Base-by-base conservation (phyloP, 1,140 invertebrate species). In the Trichoplusia ni region DNA sequence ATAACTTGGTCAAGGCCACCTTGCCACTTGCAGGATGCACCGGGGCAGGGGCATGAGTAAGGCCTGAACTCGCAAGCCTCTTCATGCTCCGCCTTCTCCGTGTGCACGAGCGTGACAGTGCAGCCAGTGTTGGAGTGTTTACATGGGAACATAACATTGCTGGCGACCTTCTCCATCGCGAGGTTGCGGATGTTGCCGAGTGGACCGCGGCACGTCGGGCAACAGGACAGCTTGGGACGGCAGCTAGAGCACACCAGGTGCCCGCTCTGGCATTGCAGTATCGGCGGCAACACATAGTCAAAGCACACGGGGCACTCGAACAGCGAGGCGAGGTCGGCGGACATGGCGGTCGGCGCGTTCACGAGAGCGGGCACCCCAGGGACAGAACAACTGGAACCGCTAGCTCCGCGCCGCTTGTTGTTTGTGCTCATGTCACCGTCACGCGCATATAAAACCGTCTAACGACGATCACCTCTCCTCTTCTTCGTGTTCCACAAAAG, bases 261-360 rank as follows among this genome's bases (percentile, higher is more conserved):
- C 29, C 96, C 96, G 77, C 95, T 96, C 84, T 96, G 96, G 85
- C 96, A 97, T 86, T 97, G 96, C 79, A 96, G 91, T 71, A 97
- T 99, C 11, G 99, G 99, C 59, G 99, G 99, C 77, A 99, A 92
- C 62, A 99, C 99, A 94, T 99, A 99, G 91, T 99, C 99, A 91
- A 99, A 99, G 91, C 99, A 99, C 47, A 99, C 99, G 7, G 99
- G 99, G 91, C 99, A 99, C 90, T 99, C 99, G 91, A 99, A 99
- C 13, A 99, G 92, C 62, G 96, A 97, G 29, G 98, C 97, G 78
- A 99, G 89, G 86, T 99, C 98, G 70, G 96, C 94, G 25, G 95
- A 95, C 91, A 94, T 92, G 67, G 92, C 92, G 64, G 91, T 91
- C 14, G 91, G 87, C 38, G 86, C 88, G 86, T 89, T 82, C 67